Percentiles rank a stretch among this genome's conserved stretches.
phyloP scores from a whole-genome alignment of 2,888 invertebrate species.

The Chloroclysta siterata region DNA sequence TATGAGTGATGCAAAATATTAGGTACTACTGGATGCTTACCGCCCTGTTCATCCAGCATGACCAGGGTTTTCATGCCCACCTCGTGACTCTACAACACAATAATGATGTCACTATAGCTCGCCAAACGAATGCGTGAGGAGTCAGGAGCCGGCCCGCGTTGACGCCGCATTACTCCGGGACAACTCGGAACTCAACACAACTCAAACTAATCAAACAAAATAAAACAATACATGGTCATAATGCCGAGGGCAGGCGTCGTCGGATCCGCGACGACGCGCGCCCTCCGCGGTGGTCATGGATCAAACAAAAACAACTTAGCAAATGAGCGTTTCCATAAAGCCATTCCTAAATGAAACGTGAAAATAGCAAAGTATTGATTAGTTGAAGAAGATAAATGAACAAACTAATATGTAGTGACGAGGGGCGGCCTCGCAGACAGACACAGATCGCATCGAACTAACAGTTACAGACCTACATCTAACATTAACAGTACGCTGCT shows the following conservation, averaged over 20 bases:
- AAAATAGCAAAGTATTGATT: constrained; percentile 75
- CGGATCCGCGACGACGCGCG: constrained; percentile 31
- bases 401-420: constrained; percentile 75
- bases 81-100: constrained; percentile 98
- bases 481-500: constrained; percentile 81
- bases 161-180: constrained; percentile 54
- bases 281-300: constrained; percentile 56
- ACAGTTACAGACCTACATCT: constrained; percentile 81
- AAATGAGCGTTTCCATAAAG: constrained; percentile 80
- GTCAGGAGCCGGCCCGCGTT: constrained; percentile 62
- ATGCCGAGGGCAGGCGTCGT: constrained; percentile 47
- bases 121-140: constrained; percentile 77
- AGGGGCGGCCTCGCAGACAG: constrained; percentile 75
- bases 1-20: constrained; percentile 81
- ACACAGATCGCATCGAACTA: constrained; percentile 79
- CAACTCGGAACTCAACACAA: constrained; percentile 72
- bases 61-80: constrained; percentile 99
- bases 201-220: constrained; percentile 75
- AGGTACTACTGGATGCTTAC: constrained; percentile 92
- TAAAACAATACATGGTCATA: constrained; percentile 69
- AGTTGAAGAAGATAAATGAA: constrained; percentile 75
- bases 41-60: constrained; percentile 99
- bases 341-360: constrained; percentile 83
- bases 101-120: constrained; percentile 86
- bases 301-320: constrained; percentile 74